phyloP scores from a whole-genome alignment of 2,113 vertebrate species.

The Ondatra zibethicus region DNA sequence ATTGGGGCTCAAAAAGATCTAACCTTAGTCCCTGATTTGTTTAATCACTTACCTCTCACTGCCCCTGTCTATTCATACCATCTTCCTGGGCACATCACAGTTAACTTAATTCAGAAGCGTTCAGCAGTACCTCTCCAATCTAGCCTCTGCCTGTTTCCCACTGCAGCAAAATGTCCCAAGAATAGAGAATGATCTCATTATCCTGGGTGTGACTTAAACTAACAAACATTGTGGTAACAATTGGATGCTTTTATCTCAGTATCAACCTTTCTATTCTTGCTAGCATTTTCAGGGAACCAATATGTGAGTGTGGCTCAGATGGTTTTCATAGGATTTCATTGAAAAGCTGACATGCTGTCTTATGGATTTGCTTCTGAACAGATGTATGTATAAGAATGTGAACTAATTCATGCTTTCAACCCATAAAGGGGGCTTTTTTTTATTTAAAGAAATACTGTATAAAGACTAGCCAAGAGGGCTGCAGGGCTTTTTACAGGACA shows the following conservation, averaged over 20 bases:
- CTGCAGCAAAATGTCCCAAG: neutral
- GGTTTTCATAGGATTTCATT: constrained; percentile 10
- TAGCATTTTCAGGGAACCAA: constrained; percentile 10
- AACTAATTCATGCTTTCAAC: constrained; percentile 40
- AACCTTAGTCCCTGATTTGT: constrained; percentile 7
- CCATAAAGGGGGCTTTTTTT: neutral
- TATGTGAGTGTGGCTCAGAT: neutral
- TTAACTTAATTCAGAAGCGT: neutral
- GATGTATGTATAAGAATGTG: constrained; percentile 33
- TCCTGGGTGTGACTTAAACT: neutral
- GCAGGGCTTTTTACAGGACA: neutral
- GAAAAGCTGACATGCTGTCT: neutral
- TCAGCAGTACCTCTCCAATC: neutral
- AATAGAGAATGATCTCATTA: constrained; percentile 15
- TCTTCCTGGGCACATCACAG: neutral
- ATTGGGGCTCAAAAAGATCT: neutral
- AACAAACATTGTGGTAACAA: constrained; percentile 38
- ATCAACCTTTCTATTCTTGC: neutral
- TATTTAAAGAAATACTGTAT: constrained; percentile 37
- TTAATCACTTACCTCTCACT: neutral
- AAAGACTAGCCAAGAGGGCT: neutral
- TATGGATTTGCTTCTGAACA: constrained; percentile 43
- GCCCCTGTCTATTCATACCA: neutral
- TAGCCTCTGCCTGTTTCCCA: neutral
- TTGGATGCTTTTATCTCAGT: constrained; percentile 28